Base-by-base conservation (phyloP, 2,888 invertebrate species). In the Phengaris arion region DNA sequence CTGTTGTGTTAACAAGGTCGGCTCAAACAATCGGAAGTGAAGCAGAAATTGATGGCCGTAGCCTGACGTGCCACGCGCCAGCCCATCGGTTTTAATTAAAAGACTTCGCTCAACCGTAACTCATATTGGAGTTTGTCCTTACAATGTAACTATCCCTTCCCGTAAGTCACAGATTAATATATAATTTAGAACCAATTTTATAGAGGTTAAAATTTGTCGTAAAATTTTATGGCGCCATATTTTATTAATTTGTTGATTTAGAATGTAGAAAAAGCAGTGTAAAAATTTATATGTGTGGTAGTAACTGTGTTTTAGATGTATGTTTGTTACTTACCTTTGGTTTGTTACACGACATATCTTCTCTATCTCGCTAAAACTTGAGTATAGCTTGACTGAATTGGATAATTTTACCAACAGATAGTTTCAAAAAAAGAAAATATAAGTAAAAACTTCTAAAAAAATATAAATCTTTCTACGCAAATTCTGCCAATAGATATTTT, bases 61-160 rank as follows among this genome's bases (percentile, higher is more conserved):
- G 81, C 81, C 81, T 75, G 55, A 69, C 76, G 76, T 68, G 76
- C 75, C 79, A 75, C 76, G 76, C 69, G 76, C 75, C 79, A 73
- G 45, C 68, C 82, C 83, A 81, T 82, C 77, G 78, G 79, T 84
- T 91, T 80, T 92, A 93, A 92, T 92, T 92, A 92, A 92, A 92
- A 92, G 89, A 87, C 89, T 91, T 89, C 90, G 90, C 84, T 92
- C 89, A 89, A 85, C 84, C 90, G 90, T 87, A 85, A 86, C 85
- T 87, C 84, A 88, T 90, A 92, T 90, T 84, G 88, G 83, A 84
- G 85, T 86, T 87, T 85, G 86, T 85, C 79, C 76, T 77, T 80
- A 81, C 83, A 83, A 86, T 84, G 83, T 82, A 83, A 85, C 83
- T 82, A 84, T 83, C 79, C 81, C 83, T 83, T 83, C 77, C 78